Evolutionary conservation across 1,140 invertebrate species (phyloP).

Genomic region (Aethina tumida): DNA sequence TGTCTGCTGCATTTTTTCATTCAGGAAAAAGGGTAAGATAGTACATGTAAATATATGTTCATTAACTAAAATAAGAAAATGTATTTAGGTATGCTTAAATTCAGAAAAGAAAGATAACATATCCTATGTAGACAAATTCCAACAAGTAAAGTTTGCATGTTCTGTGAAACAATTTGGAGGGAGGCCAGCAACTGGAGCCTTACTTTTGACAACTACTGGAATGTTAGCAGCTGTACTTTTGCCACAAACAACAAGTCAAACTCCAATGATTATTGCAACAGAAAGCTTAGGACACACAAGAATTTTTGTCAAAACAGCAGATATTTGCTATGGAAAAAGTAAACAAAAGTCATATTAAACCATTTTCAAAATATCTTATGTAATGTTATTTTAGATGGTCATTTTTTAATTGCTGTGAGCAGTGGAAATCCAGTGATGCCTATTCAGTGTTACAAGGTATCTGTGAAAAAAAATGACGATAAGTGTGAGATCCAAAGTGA

Average conservation of each 20-base stretch:
- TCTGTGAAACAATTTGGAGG: slow-evolving; percentile 81
- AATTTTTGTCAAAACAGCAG: slow-evolving; percentile 62
- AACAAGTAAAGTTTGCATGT: slow-evolving; percentile 61
- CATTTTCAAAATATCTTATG: slow-evolving; percentile 6
- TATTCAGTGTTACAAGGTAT: slow-evolving; percentile 65
- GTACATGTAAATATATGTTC: slow-evolving; percentile 5
- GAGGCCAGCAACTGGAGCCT: slow-evolving; percentile 66
- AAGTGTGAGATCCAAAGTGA: slow-evolving; percentile 53
- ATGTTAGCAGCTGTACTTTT: slow-evolving; percentile 63
- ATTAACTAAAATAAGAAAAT: slow-evolving; percentile 15
- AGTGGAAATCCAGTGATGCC: slow-evolving; percentile 57
- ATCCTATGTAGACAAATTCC: slow-evolving; percentile 79
- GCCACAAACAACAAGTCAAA: slow-evolving; percentile 33
- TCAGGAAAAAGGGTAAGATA: slow-evolving; percentile 62
- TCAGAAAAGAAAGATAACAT: slow-evolving; percentile 72
- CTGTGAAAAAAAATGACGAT: slow-evolving; percentile 42
- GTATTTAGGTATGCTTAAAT: slow-evolving; percentile 43
- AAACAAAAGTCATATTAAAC: slow-evolving; percentile 17
- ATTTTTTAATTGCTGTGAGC: slow-evolving; percentile 68
- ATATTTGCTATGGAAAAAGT: slow-evolving; percentile 67
- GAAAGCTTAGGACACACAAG: slow-evolving; percentile 65
- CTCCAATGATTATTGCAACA: slow-evolving; percentile 39
- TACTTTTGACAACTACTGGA: slow-evolving; percentile 75
- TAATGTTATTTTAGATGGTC: slow-evolving; percentile 50
- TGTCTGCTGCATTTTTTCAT: slow-evolving; percentile 73